Evolutionary conservation across 2,888 invertebrate genomes (phyloP).

Genomic region (Pyrgus malvae): DNA sequence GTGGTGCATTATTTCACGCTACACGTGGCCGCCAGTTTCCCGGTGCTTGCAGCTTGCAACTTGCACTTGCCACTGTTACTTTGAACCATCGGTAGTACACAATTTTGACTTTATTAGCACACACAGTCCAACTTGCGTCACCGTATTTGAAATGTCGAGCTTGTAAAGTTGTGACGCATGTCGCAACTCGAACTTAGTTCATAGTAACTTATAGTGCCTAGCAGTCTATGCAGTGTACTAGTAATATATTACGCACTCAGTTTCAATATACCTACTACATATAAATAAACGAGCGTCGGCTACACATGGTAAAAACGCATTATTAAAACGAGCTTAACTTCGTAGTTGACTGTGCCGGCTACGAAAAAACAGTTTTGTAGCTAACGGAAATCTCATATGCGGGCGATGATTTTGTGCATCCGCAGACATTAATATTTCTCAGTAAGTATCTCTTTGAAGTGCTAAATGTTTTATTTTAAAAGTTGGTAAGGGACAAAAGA

Average conservation of each 20-base stretch:
- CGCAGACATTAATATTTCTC: constrained; percentile 3
- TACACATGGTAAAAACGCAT: neutral
- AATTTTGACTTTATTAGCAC: constrained; percentile 76
- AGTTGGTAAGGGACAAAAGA: neutral
- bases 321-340: neutral
- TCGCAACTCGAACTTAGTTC: constrained; percentile 42
- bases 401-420: constrained; percentile 15
- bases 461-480: neutral
- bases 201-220: neutral
- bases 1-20: constrained; percentile 72
- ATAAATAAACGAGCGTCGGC: neutral
- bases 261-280: neutral
- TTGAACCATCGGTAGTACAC: constrained; percentile 46
- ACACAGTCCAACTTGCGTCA: constrained; percentile 56
- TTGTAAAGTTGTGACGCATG: constrained; percentile 42
- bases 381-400: constrained; percentile 15
- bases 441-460: constrained; percentile 2
- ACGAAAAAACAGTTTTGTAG: constrained; percentile 5
- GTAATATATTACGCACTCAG: no score
- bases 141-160: constrained; percentile 58
- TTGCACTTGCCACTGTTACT: constrained; percentile 36
- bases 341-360: neutral
- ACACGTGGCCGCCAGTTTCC: constrained; percentile 56
- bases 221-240: no score
- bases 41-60: constrained; percentile 48